A percentile compares a stretch with the other conserved stretches of the same genome.
phyloP scores from a whole-genome alignment of 2,797 vertebrate genomes.

The Epinephelus malabaricus region DNA sequence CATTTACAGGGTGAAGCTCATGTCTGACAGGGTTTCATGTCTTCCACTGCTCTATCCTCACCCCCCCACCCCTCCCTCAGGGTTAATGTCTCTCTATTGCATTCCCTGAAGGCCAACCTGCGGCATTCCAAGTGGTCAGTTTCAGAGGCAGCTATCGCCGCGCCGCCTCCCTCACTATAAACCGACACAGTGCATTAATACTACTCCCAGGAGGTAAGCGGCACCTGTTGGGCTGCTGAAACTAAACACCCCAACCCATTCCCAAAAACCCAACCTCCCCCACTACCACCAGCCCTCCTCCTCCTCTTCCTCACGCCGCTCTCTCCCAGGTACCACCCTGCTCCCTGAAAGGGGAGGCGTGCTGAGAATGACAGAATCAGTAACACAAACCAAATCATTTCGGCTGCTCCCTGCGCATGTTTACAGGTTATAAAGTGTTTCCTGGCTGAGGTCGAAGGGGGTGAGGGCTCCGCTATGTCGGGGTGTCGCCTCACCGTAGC shows the following conservation, averaged over 20 bases:
- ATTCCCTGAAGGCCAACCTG: conserved; percentile 76
- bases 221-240: conserved; percentile 83
- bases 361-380: conserved; percentile 40
- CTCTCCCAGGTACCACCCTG: conserved; percentile 64
- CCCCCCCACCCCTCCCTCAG: background rate
- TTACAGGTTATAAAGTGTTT: conserved; percentile 75
- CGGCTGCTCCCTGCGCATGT: conserved; percentile 48
- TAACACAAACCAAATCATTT: conserved; percentile 49
- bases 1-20: conserved; percentile 43
- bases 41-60: conserved; percentile 13
- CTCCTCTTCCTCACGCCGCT: background rate
- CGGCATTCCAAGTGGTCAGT: conserved; percentile 79
- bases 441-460: conserved; percentile 60
- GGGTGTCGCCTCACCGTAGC: conserved; percentile 55
- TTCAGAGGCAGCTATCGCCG: conserved; percentile 69
- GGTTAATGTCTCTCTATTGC: conserved; percentile 66
- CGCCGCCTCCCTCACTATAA: conserved; percentile 62
- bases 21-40: conserved; percentile 47
- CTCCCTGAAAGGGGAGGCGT: conserved; percentile 42
- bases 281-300: background rate
- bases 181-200: conserved; percentile 75
- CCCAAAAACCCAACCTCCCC: conserved; percentile 42
- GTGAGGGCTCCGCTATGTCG: conserved; percentile 28
- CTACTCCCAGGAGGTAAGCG: conserved; percentile 75
- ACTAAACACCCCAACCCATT: conserved; percentile 69